Evolutionary conservation across 2,797 vertebrate genomes (phyloP).

Genomic region (Tapera naevia): DNA sequence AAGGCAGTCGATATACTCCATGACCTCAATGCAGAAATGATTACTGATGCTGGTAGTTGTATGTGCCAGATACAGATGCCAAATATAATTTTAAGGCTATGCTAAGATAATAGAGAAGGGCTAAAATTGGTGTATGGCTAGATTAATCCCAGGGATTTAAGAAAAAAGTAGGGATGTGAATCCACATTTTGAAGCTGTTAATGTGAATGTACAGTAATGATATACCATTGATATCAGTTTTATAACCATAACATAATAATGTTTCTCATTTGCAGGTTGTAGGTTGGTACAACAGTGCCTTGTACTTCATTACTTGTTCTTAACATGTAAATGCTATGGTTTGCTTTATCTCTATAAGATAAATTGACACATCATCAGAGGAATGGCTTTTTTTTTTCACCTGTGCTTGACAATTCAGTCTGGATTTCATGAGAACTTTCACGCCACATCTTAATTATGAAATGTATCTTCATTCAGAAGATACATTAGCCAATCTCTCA

Average conservation of each 20-base stretch:
- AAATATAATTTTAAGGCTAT: neutral
- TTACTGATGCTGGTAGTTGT: neutral
- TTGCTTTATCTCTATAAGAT: neutral
- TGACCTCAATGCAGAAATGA: slow-evolving; percentile 21
- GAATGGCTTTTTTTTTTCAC: neutral
- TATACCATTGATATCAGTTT: neutral
- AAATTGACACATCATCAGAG: neutral
- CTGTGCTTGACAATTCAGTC: neutral
- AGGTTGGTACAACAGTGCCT: neutral
- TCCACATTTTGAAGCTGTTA: neutral
- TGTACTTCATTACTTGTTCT: neutral
- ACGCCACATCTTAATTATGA: neutral
- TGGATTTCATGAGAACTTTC: neutral
- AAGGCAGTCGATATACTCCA: neutral
- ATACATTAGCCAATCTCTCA: neutral
- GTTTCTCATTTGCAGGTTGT: neutral
- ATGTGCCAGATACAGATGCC: neutral
- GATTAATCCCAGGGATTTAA: neutral
- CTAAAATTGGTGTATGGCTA: neutral
- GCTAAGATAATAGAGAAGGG: neutral
- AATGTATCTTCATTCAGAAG: neutral
- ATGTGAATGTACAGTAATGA: neutral
- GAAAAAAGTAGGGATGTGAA: neutral
- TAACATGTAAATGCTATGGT: neutral
- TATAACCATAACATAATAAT: neutral